Conservation (phyloP, 2,113 vertebrate species). For the Neolamprologus cancellatus region DNA sequence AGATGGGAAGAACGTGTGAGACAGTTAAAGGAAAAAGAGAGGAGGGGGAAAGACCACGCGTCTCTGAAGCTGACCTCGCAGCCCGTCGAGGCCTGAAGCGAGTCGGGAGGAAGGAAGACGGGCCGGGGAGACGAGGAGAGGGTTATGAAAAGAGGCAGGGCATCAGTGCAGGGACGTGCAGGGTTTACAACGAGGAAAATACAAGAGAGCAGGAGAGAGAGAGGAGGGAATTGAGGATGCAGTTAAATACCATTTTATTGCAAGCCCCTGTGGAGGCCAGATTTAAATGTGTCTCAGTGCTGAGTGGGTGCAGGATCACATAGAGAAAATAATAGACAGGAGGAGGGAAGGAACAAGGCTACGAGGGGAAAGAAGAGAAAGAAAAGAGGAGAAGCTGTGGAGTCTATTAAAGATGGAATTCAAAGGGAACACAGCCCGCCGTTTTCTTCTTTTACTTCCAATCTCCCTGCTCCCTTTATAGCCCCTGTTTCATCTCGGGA, state of each 20-base stretch:
- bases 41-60: not conserved
- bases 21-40: constrained; percentile 4
- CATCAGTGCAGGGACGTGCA: not conserved
- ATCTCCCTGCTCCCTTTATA: constrained; percentile 16
- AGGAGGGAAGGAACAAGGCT: constrained; percentile 30
- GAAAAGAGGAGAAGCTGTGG: constrained; percentile 14
- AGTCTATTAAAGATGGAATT: constrained; percentile 61
- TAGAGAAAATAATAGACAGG: constrained; percentile 38
- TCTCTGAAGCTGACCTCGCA: constrained; percentile 37
- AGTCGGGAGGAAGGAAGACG: not conserved
- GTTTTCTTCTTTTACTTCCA: constrained; percentile 29
- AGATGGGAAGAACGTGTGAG: not conserved
- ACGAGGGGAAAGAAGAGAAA: not conserved
- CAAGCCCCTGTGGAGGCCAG: constrained; percentile 45
- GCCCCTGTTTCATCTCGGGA: constrained; percentile 48
- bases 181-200: not conserved
- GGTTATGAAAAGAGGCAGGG: constrained; percentile 24
- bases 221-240: constrained; percentile 18
- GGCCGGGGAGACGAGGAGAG: not conserved
- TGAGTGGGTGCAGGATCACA: constrained; percentile 44
- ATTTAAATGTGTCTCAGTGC: constrained; percentile 37
- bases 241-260: constrained; percentile 68
- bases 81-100: not conserved
- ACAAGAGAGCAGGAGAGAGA: not conserved
- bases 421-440: constrained; percentile 40